Conservation (phyloP, 1,140 invertebrate species). For the Armadillidium nasatum region DNA sequence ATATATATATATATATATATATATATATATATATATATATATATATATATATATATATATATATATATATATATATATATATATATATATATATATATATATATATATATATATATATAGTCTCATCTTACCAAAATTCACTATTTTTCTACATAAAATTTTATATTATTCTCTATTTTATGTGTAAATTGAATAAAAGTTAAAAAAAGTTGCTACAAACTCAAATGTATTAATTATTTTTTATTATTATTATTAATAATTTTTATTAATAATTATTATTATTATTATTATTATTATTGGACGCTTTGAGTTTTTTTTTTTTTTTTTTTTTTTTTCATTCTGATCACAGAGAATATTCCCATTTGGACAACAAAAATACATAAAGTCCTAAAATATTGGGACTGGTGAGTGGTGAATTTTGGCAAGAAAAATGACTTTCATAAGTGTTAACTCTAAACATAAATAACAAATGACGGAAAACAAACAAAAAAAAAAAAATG, state of each 20-base stretch:
- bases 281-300: background rate
- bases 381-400: background rate
- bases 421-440: background rate
- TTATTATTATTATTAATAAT: background rate
- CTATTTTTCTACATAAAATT: no score
- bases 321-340: no score
- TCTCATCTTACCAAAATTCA: background rate
- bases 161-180: no score
- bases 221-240: background rate
- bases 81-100: slow-evolving; percentile 22
- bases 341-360: no score
- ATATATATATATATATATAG: slow-evolving; percentile 24
- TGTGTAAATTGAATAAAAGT: background rate
- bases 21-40: slow-evolving; percentile 23
- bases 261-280: background rate
- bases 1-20: slow-evolving; percentile 22
- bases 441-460: background rate
- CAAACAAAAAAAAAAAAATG: background rate
- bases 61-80: slow-evolving; percentile 21
- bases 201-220: background rate
- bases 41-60: slow-evolving; percentile 24
- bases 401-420: background rate
- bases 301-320: no score
- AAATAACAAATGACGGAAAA: slow-evolving; percentile 3
- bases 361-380: background rate